Conservation (phyloP, 2,113 vertebrate genomes). For the Tetraodon nigroviridis region DNA sequence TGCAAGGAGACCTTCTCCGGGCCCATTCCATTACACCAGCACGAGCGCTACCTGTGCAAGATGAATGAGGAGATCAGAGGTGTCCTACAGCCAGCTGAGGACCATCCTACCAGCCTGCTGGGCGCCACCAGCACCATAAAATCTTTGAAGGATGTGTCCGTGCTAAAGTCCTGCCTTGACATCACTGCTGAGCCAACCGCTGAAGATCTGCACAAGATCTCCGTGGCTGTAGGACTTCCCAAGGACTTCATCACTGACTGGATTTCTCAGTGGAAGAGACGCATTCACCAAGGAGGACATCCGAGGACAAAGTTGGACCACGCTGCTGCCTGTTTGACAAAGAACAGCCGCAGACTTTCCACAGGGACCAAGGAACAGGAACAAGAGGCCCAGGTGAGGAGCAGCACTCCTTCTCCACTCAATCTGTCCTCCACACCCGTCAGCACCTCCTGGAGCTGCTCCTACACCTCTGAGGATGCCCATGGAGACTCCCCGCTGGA, state of each 20-base stretch:
- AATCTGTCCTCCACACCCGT: conserved; percentile 98
- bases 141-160: conserved; percentile 98
- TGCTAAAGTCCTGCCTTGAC: conserved; percentile 99
- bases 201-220: conserved; percentile 99
- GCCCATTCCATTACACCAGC: conserved; percentile 98
- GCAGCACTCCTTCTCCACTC: conserved; percentile 97
- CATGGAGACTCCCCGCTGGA: conserved; percentile 93
- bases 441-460: conserved; percentile 99
- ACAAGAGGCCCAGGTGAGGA: conserved; percentile 97
- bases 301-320: conserved; percentile 80
- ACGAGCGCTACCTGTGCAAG: conserved; percentile 98
- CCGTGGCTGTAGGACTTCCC: conserved; percentile 98
- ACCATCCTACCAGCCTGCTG: conserved; percentile 76
- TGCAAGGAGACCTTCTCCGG: conserved; percentile 97
- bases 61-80: conserved; percentile 99
- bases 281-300: conserved; percentile 74
- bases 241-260: conserved; percentile 99
- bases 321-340: conserved; percentile 81
- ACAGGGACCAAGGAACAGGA: conserved; percentile 84
- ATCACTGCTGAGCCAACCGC: conserved; percentile 99
- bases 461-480: conserved; percentile 99
- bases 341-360: conserved; percentile 91
- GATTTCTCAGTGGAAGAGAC: conserved; percentile 96
- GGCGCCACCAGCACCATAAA: conserved; percentile 84
- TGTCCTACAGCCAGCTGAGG: conserved; percentile 89